phyloP scores from a whole-genome alignment of 2,888 invertebrate genomes.

The Drosophila stalkeri region DNA sequence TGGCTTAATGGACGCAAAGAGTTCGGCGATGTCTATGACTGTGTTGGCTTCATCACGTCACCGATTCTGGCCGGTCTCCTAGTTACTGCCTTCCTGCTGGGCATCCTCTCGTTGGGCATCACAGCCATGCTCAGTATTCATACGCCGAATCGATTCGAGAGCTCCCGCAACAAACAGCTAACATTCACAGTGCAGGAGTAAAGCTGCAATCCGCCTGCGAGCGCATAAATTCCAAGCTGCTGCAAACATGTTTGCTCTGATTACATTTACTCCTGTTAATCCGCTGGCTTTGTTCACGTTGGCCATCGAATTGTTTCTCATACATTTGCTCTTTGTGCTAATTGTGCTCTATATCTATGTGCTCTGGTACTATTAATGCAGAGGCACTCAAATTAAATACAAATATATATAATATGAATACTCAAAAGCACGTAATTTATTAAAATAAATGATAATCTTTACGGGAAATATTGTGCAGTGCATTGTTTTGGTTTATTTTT shows the following conservation, averaged over 20 bases:
- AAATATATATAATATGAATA: conserved; percentile 14
- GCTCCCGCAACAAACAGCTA: conserved; percentile 96
- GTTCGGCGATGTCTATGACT: conserved; percentile 94
- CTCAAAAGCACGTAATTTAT: neutral
- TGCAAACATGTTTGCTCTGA: conserved; percentile 75
- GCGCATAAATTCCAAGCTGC: neutral
- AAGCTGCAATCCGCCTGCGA: conserved; percentile 40
- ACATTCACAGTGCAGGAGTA: conserved; percentile 92
- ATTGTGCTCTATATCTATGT: conserved; percentile 80
- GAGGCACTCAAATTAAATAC: conserved; percentile 17
- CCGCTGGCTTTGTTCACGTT: conserved; percentile 76
- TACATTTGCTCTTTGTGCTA: conserved; percentile 80
- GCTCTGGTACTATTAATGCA: conserved; percentile 75
- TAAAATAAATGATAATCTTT: neutral
- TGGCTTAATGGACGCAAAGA: conserved; percentile 86
- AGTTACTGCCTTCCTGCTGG: conserved; percentile 90
- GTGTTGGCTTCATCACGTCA: conserved; percentile 94
- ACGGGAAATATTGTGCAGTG: neutral
- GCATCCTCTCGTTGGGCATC: conserved; percentile 92
- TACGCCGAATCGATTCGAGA: conserved; percentile 98
- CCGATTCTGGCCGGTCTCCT: conserved; percentile 97
- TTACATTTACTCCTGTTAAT: conserved; percentile 69
- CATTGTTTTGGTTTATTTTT: neutral
- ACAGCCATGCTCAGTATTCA: conserved; percentile 96
- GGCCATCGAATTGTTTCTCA: conserved; percentile 80